Conservation (phyloP, 1,140 invertebrate species). For the Drosophila sturtevanti region DNA sequence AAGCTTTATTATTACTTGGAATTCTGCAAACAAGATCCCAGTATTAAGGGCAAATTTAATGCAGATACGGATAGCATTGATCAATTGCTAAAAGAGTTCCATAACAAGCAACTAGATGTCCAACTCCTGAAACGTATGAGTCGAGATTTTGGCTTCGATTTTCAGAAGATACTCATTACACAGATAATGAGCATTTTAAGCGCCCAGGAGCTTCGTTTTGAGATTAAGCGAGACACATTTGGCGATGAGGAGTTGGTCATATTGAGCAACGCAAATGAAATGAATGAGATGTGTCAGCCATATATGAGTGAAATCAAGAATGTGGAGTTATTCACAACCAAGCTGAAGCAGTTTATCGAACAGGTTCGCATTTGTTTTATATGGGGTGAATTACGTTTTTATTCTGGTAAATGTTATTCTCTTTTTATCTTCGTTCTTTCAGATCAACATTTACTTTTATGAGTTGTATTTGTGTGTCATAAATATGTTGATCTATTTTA, state of each 20-base stretch:
- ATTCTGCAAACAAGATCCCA: conserved; percentile 74
- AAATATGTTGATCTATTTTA: conserved; percentile 69
- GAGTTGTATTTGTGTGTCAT: conserved; percentile 79
- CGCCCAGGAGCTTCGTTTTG: conserved; percentile 70
- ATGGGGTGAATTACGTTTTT: neutral
- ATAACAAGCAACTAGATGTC: conserved; percentile 71
- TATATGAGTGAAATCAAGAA: conserved; percentile 76
- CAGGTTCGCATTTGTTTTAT: conserved; percentile 36
- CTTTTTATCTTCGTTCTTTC: neutral
- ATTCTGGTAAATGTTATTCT: neutral
- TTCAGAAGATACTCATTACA: conserved; percentile 71
- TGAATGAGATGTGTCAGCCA: conserved; percentile 69
- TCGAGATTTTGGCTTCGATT: conserved; percentile 73
- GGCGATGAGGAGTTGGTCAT: conserved; percentile 76
- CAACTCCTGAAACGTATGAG: conserved; percentile 71
- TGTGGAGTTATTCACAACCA: conserved; percentile 58
- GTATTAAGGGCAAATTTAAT: conserved; percentile 68
- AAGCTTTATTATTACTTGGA: conserved; percentile 79
- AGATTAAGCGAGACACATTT: conserved; percentile 69
- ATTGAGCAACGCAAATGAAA: conserved; percentile 62
- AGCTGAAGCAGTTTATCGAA: conserved; percentile 67
- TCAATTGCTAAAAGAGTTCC: conserved; percentile 71
- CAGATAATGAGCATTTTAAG: conserved; percentile 72
- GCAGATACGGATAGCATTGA: conserved; percentile 73
- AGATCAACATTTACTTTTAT: conserved; percentile 82